phyloP scores from a whole-genome alignment of 2,113 vertebrate species.

The Erythrocercus mccallii region DNA sequence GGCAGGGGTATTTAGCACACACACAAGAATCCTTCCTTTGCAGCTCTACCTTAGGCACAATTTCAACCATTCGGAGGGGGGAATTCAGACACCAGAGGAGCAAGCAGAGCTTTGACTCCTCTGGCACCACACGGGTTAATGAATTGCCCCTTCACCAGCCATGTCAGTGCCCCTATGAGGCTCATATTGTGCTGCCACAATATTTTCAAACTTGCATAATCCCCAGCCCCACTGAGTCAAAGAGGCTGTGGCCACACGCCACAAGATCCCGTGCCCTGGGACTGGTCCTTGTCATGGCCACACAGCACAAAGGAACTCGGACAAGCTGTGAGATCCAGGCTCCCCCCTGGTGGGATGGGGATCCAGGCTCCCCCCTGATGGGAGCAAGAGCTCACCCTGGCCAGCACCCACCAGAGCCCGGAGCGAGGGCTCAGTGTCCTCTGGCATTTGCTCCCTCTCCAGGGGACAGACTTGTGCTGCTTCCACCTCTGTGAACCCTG shows the following conservation, averaged over 20 bases:
- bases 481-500: accelerated
- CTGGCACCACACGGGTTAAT: neutral
- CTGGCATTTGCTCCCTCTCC: neutral
- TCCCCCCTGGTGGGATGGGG: neutral
- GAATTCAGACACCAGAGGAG: neutral
- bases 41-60: neutral
- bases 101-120: neutral
- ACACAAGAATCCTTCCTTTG: neutral
- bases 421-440: neutral
- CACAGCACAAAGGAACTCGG: accelerated
- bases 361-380: neutral
- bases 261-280: neutral
- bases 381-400: accelerated
- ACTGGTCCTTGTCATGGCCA: neutral
- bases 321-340: neutral
- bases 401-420: neutral
- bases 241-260: neutral
- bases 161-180: neutral
- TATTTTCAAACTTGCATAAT: neutral
- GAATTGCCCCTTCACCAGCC: neutral
- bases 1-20: neutral
- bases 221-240: neutral
- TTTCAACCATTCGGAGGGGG: neutral
- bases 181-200: neutral
- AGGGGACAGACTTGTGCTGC: accelerated